phyloP scores from a whole-genome alignment of 1,140 invertebrate species.

The Uloborus diversus region DNA sequence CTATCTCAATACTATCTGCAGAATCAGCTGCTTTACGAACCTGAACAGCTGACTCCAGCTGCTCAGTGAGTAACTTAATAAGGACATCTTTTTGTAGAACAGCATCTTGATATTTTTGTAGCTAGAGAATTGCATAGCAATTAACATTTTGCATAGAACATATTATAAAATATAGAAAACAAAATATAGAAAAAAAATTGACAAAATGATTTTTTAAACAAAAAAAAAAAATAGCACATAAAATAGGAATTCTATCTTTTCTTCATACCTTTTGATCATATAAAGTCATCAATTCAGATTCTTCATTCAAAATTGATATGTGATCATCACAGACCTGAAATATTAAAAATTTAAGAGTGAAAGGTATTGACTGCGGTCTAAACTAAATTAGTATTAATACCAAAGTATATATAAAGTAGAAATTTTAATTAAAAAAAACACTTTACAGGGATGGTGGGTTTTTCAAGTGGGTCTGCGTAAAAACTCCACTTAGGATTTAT shows the following conservation, averaged over 20 bases:
- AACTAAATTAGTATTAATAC: too few relatives aligned
- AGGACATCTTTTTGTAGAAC: constrained; percentile 6
- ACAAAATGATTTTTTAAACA: background rate
- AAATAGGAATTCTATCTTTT: background rate
- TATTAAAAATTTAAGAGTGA: too few relatives aligned
- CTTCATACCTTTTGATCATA: constrained; percentile 7
- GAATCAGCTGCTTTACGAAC: background rate
- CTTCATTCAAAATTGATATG: background rate
- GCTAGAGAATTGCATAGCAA: background rate
- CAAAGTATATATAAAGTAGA: too few relatives aligned
- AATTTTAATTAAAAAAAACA: too few relatives aligned
- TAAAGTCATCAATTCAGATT: constrained; percentile 15
- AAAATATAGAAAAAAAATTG: background rate
- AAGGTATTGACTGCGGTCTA: too few relatives aligned
- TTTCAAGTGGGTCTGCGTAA: too few relatives aligned
- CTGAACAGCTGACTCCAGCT: constrained; percentile 4
- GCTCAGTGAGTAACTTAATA: background rate
- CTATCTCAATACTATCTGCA: background rate
- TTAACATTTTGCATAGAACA: background rate
- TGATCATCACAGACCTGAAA: constrained; percentile 11
- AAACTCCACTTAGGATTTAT: too few relatives aligned
- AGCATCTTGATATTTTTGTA: constrained; percentile 9
- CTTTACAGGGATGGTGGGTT: too few relatives aligned
- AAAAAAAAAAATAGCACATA: background rate
- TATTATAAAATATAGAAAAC: background rate